Base-by-base conservation (phyloP, 2,888 invertebrate genomes). In the Catonia carolina region DNA sequence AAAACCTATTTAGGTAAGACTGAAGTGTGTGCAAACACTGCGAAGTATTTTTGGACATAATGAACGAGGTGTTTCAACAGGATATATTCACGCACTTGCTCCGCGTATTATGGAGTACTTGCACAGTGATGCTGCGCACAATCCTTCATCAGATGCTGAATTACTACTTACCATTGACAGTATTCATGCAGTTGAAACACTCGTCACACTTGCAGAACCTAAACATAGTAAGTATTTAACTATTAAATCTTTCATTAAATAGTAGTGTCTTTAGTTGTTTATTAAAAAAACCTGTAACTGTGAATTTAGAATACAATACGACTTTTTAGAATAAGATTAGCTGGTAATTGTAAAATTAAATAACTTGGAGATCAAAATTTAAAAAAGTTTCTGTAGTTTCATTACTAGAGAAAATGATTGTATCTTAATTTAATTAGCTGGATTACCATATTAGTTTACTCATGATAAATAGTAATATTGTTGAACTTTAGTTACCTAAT, bases 61-160 rank as follows among this genome's bases (percentile, higher is more conserved):
- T 2, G 85, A 88, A 65, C 76, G 81, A 49, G 76, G 76, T 58
- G 81, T 89, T 22, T 81, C 86, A 35, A 84, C 85, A 4, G 85
- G 88, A 0, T 91, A 87, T 68, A 89, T 93, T 64, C 88, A 89
- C 66, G 82, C 86, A 0, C 74, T 91, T 61, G 88, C 89, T 6
- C 89, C 90, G 2, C 77, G 85, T 64, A 77, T 92, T 53, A 82
- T 91, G 33, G 86, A 89, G 70, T 83, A 82, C 67, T 75, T 89
- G 47, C 84, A 86, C 68, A 76, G 79, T 7, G 83, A 85, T 52
- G 74, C 76, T 50, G 78, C 81, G 41, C 78, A 79, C 61, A 77
- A 76, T 62, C 78, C 84, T 8, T 72, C 76, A 56, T 79, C 78
- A 10, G 86, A 88, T 60, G 72, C 76, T n/a, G 86, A 90, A 67